These are phyloP conservation scores for Lymantria monacha DNA, from an alignment of 2,888 invertebrate genomes.

Conservation along the genomic window DNA sequence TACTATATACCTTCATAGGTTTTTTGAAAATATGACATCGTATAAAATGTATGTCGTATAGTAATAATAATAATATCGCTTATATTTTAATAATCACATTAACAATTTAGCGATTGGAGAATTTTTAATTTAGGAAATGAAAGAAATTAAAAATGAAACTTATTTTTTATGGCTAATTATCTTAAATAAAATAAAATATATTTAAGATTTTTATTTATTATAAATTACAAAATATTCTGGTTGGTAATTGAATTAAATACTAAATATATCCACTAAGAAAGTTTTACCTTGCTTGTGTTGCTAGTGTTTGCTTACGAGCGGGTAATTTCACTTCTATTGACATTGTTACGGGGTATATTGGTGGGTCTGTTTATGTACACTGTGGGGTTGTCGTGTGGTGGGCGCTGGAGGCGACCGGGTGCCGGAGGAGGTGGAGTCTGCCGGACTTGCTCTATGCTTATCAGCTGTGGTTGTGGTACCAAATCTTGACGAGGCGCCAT, in stretches of 20 bases:
- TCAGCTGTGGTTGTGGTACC: conserved; percentile 52
- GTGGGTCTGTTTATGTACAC: conserved; percentile 56
- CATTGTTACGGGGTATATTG: conserved; percentile 38
- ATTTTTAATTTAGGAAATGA: no score
- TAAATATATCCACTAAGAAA: background rate
- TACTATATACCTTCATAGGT: no score
- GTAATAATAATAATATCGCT: no score
- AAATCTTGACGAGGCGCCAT: conserved; percentile 74
- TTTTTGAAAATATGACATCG: no score
- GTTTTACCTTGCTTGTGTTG: background rate
- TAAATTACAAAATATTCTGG: background rate
- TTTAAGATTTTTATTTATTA: background rate
- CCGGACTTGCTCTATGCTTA: conserved; percentile 47
- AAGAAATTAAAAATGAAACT: no score
- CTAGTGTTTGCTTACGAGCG: conserved; percentile 13
- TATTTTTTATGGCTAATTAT: background rate
- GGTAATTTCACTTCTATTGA: conserved; percentile 38
- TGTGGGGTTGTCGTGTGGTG: conserved; percentile 70
- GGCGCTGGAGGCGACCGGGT: conserved; percentile 68
- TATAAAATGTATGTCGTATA: no score
- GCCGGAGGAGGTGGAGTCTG: conserved; percentile 63
- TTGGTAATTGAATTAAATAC: background rate
- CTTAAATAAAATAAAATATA: background rate
- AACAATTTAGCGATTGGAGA: no score
- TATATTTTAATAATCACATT: no score